Conservation (phyloP, 2,113 vertebrate species). For the Clarias magur region DNA sequence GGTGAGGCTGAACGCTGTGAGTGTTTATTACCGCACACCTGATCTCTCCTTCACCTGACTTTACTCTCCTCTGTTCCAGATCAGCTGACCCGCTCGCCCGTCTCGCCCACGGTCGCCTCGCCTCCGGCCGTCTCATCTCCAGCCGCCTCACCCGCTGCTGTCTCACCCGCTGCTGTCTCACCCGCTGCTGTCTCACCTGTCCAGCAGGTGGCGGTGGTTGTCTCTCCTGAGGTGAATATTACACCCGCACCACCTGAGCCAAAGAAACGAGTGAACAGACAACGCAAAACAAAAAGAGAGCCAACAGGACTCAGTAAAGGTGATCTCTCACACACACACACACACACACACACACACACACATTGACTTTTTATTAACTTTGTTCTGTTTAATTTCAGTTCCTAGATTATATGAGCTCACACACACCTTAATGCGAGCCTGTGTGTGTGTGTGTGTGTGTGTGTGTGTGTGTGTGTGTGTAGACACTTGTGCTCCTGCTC, state of each 20-base stretch:
- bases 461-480: constrained; percentile 17
- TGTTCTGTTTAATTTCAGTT: neutral
- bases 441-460: constrained; percentile 2
- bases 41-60: neutral
- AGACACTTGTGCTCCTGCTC: constrained; percentile 71
- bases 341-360: constrained; percentile 6
- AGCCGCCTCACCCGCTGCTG: constrained; percentile 42
- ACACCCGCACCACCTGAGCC: constrained; percentile 57
- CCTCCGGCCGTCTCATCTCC: constrained; percentile 48
- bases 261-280: constrained; percentile 77
- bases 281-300: constrained; percentile 78
- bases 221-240: neutral
- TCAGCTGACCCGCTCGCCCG: constrained; percentile 75
- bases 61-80: constrained; percentile 64
- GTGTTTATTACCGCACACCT: neutral
- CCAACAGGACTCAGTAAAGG: constrained; percentile 69
- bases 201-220: constrained; percentile 62
- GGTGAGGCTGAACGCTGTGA: constrained; percentile 49
- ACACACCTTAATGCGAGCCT: neutral
- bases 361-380: neutral
- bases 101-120: constrained; percentile 30
- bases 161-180: neutral
- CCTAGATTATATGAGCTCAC: neutral
- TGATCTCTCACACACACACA: constrained; percentile 53
- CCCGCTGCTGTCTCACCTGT: constrained; percentile 57